Evolutionary conservation across 2,797 vertebrate species (phyloP).

Genomic region (Pteropus rufus): DNA sequence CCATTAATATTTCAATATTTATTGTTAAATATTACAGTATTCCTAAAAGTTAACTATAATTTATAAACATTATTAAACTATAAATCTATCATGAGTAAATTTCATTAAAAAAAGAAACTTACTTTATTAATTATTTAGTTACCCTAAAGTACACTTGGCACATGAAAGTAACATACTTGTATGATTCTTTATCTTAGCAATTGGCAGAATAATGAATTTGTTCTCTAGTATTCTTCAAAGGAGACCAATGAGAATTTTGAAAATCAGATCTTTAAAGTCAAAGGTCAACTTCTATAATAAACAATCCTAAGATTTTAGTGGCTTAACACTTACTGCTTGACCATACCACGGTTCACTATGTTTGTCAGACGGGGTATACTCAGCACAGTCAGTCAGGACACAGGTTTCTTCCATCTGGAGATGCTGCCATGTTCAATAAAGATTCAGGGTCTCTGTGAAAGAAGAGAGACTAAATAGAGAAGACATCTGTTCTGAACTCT

Average conservation of each 20-base stretch:
- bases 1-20: not conserved
- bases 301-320: not conserved
- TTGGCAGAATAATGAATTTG: not conserved
- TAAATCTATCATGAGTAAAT: not conserved
- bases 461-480: not conserved
- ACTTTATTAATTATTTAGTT: not conserved
- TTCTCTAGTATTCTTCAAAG: not conserved
- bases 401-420: not conserved
- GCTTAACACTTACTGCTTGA: not conserved
- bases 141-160: not conserved
- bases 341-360: not conserved
- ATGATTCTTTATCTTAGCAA: not conserved
- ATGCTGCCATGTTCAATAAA: not conserved
- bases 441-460: not conserved
- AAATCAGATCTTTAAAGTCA: not conserved
- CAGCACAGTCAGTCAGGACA: not conserved
- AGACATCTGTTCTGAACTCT: not conserved
- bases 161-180: not conserved
- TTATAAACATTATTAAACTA: not conserved
- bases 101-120: not conserved
- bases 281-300: not conserved
- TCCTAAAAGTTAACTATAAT: not conserved
- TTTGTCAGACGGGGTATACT: not conserved
- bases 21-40: not conserved
- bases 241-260: not conserved